A percentile compares a stretch with the other conserved stretches of the same genome.
Conservation (phyloP, 2,113 vertebrate species). For the Brachypteracias leptosomus region DNA sequence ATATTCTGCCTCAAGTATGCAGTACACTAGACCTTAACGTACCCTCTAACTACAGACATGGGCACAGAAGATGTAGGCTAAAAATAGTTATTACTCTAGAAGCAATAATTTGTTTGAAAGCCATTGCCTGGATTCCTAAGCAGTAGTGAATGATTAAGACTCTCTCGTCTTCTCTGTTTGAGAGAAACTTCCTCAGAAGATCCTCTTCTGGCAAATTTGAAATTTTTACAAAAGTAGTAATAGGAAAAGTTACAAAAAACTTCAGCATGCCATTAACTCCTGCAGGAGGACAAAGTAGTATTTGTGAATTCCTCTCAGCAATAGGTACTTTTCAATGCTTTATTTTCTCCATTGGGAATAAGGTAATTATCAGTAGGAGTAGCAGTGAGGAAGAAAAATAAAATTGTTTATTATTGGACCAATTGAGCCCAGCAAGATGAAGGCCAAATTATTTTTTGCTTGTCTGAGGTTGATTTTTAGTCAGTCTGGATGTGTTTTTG, state of each 20-base stretch:
- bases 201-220: not conserved
- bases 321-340: not conserved
- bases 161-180: not conserved
- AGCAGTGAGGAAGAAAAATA: slow-evolving; percentile 25
- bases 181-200: slow-evolving; percentile 23
- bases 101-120: slow-evolving; percentile 46
- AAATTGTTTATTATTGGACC: slow-evolving; percentile 52
- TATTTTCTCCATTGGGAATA: not conserved
- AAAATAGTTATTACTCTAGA: slow-evolving; percentile 55
- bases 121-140: slow-evolving; percentile 25
- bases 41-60: slow-evolving; percentile 47
- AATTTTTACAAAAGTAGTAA: not conserved
- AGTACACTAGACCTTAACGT: slow-evolving; percentile 57
- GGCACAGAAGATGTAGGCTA: slow-evolving; percentile 37
- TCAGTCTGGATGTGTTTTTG: slow-evolving; percentile 64
- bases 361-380: slow-evolving; percentile 12
- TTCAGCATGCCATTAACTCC: not conserved
- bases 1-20: slow-evolving; percentile 40
- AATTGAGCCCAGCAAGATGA: not conserved
- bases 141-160: slow-evolving; percentile 1
- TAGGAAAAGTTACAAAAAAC: not conserved
- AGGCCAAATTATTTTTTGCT: slow-evolving; percentile 25
- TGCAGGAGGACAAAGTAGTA: not conserved
- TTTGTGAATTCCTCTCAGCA: not conserved
- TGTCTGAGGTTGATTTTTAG: slow-evolving; percentile 53